These are phyloP conservation scores for Caiman crocodilus DNA, from an alignment of 2,797 vertebrate species.

Conservation along the genomic window DNA sequence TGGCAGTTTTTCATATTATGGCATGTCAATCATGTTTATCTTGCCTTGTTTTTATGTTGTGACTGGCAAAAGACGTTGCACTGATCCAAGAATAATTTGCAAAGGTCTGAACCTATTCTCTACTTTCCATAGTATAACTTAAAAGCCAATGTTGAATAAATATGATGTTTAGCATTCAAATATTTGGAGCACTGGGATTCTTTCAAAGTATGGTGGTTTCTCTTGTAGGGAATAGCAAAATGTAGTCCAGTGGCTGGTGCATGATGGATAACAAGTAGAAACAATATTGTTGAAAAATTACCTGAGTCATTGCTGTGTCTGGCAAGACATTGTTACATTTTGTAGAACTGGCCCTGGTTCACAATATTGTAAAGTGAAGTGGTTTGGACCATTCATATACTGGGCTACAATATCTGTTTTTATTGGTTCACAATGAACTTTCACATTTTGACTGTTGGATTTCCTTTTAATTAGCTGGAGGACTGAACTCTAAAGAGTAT, in stretches of 20 bases:
- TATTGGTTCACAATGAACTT: background rate
- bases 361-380: constrained; percentile 47
- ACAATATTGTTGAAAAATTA: constrained; percentile 63
- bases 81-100: constrained; percentile 1
- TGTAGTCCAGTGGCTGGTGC: constrained; percentile 1
- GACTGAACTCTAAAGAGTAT: background rate
- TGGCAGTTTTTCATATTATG: constrained; percentile 54
- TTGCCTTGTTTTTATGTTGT: constrained; percentile 21
- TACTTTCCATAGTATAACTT: background rate
- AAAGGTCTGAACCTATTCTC: background rate
- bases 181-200: constrained; percentile 47
- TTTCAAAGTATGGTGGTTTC: constrained; percentile 32
- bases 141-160: constrained; percentile 6
- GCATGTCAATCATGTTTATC: constrained; percentile 31
- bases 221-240: constrained; percentile 2
- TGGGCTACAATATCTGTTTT: background rate
- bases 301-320: constrained; percentile 62
- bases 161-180: constrained; percentile 55
- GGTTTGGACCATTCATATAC: constrained; percentile 1
- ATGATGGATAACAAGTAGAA: constrained; percentile 55
- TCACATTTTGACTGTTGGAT: background rate
- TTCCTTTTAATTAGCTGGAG: background rate
- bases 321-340: background rate
- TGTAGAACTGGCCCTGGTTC: constrained; percentile 37
- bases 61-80: constrained; percentile 48